Base-by-base conservation (phyloP, 2,113 vertebrate genomes). In the Lynx canadensis region DNA sequence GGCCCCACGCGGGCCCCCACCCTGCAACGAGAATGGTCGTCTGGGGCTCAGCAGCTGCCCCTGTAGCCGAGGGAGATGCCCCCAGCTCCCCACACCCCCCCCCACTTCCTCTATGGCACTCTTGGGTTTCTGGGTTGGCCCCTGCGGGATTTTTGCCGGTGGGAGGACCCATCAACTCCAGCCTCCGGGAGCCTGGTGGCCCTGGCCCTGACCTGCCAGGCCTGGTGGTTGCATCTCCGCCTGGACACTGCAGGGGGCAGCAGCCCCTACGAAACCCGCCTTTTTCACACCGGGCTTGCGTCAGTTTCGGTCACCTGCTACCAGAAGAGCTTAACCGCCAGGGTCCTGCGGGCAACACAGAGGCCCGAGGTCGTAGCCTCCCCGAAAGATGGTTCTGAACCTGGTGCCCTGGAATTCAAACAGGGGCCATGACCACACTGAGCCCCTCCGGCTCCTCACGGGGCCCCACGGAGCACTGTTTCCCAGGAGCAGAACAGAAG, bases 61-160 rank as follows among this genome's bases (percentile, higher is more conserved):
- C 38, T 19, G 13, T 19, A 50, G 31, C 3, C 2, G 4, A 18
- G 16, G 11, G 19, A 5, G 25, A 9, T 0, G 1, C 33, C 31
- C 29, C 10, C 88, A 2, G 71, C 6, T 31, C 63, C 31, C 14
- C n/a, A 16, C 57, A 5, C 16, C 7, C n/a, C 50, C 31, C 36
- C 38, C 38, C 10, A 10, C 7, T 12, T 50, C 50, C 74, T 85
- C n/a, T 41, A 0, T 5, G 7, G 25, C 4, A 1, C 33, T 29
- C 33, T 65, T 23, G 21, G 7, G 12, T 60, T 38, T 74, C 93
- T 3, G 2, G n/a, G 27, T 31, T 85, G 91, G 79, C 6, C 36
- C 27, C 52, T 36, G 31, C 0, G 45, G 38, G 14, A 38, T 55
- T 80, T 38, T 38, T 15, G 41, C 2, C 3, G 9, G 65, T n/a